Percentiles rank a stretch among this genome's conserved stretches.
Evolutionary conservation across 2,797 vertebrate species (phyloP).

Genomic region (Mus minutoides): DNA sequence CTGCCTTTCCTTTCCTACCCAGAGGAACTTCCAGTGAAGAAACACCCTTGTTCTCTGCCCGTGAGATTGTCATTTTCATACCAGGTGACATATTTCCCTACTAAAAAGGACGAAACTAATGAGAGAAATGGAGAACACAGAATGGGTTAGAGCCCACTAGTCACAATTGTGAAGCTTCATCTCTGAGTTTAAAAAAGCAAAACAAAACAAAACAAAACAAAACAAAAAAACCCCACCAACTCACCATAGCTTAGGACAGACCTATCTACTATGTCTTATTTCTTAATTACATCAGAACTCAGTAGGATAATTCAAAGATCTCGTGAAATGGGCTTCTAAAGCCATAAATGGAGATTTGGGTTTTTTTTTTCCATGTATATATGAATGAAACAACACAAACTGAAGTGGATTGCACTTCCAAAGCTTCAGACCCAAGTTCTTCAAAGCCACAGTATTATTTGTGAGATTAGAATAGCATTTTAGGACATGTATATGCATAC

Average conservation of each 20-base stretch:
- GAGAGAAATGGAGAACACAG: not conserved
- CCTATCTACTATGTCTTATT: not conserved
- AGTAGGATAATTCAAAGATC: not conserved
- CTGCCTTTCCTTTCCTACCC: slow-evolving; percentile 6
- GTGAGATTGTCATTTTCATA: not conserved
- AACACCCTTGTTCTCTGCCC: not conserved
- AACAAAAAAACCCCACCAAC: too few species aligned
- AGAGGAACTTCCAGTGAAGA: not conserved
- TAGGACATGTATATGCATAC: not conserved
- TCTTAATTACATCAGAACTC: slow-evolving; percentile 6
- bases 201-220: too few species aligned
- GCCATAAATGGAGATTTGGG: not conserved
- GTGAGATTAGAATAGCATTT: not conserved
- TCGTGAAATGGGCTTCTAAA: not conserved
- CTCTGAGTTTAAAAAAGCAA: slow-evolving; percentile 4
- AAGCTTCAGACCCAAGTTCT: not conserved
- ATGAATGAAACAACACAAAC: not conserved
- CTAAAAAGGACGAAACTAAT: not conserved
- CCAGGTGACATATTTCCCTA: not conserved
- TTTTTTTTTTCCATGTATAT: not conserved
- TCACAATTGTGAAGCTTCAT: not conserved
- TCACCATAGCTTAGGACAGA: not conserved
- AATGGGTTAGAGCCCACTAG: not conserved
- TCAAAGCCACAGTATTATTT: not conserved
- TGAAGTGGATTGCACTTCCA: not conserved